phyloP scores from a whole-genome alignment of 2,888 invertebrate species.

The Scaptomyza reducta region DNA sequence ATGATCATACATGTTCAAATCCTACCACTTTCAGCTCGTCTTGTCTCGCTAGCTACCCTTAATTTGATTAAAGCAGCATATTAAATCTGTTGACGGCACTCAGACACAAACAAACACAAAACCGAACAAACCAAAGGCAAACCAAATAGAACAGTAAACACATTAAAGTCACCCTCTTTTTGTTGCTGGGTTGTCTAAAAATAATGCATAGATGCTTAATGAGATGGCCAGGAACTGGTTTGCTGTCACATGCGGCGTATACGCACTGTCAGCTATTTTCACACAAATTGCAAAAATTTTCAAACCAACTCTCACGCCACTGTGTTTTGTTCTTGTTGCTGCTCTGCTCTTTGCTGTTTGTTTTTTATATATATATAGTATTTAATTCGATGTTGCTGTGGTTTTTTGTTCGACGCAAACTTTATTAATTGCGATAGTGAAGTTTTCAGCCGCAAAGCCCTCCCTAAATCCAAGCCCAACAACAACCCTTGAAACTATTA shows the following conservation, averaged over 20 bases:
- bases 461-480: constrained; percentile 31
- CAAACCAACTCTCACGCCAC: constrained; percentile 23
- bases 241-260: constrained; percentile 47
- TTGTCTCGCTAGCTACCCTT: not conserved
- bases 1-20: not conserved
- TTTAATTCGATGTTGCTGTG: constrained; percentile 14
- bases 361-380: not conserved
- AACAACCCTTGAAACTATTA: constrained; percentile 41
- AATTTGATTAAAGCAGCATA: constrained; percentile 61
- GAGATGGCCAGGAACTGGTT: constrained; percentile 14
- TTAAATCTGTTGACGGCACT: constrained; percentile 57
- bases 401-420: constrained; percentile 57
- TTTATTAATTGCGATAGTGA: constrained; percentile 76
- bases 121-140: not conserved
- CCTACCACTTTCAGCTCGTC: not conserved
- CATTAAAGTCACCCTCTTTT: constrained; percentile 54
- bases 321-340: constrained; percentile 3
- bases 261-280: constrained; percentile 54
- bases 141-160: constrained; percentile 11
- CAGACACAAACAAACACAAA: constrained; percentile 19
- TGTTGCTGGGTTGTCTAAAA: constrained; percentile 41
- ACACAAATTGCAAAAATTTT: constrained; percentile 50
- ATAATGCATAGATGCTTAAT: constrained; percentile 57
- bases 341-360: not conserved
- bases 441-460: constrained; percentile 43